phyloP scores from a whole-genome alignment of 2,113 vertebrate genomes.

The Heterotis niloticus region DNA sequence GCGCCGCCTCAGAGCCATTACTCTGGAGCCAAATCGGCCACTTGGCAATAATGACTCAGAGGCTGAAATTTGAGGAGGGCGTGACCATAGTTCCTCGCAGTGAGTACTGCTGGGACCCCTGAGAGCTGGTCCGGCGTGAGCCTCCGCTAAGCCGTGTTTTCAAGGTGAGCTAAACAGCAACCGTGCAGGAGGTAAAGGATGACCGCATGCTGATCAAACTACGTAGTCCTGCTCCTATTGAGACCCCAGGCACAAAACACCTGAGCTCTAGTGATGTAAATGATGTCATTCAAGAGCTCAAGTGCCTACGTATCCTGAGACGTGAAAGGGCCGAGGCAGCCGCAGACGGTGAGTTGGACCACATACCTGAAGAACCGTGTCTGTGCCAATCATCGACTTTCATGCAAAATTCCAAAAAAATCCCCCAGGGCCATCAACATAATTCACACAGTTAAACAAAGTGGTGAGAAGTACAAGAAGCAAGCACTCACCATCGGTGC shows the following conservation, averaged over 20 bases:
- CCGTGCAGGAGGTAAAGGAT: not conserved
- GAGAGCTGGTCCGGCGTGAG: not conserved
- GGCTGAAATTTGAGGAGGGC: conserved; percentile 1
- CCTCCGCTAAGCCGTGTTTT: not conserved
- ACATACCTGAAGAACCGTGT: not conserved
- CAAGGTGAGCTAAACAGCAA: not conserved
- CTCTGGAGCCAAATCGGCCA: conserved; percentile 1
- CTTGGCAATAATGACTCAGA: conserved; percentile 9
- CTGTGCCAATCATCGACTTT: too few relatives aligned
- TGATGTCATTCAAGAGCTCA: not conserved
- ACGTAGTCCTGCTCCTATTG: not conserved
- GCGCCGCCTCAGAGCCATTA: not conserved
- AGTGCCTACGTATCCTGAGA: not conserved
- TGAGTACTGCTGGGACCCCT: not conserved
- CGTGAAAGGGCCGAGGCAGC: not conserved
- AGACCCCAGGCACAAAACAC: not conserved
- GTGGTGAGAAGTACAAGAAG: too few relatives aligned
- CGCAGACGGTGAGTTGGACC: too few relatives aligned
- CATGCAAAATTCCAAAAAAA: not conserved
- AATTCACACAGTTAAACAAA: too few relatives aligned
- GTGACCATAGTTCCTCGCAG: not conserved
- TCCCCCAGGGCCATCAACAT: not conserved
- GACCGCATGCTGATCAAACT: not conserved
- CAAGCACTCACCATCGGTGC: not conserved
- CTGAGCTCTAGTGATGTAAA: not conserved